phyloP scores from a whole-genome alignment of 2,888 invertebrate species.

The Rhagonycha lutea region DNA sequence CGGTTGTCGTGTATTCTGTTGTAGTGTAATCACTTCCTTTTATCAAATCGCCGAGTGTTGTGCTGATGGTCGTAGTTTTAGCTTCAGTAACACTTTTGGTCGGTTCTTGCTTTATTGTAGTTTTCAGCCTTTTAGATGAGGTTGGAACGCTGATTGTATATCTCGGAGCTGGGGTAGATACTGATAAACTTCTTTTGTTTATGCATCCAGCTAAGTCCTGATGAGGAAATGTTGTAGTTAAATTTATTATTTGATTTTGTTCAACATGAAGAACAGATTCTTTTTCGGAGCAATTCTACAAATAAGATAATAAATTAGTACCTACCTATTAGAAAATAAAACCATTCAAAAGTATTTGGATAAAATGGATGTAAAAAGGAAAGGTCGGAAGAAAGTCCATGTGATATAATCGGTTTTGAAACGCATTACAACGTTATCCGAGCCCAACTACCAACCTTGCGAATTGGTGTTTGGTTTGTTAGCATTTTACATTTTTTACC shows the following conservation, averaged over 20 bases:
- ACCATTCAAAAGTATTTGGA: too few species aligned
- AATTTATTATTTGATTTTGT: constrained; percentile 79
- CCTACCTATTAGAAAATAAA: too few species aligned
- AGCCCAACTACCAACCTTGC: too few species aligned
- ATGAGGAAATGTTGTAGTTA: constrained; percentile 62
- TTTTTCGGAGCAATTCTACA: constrained; percentile 75
- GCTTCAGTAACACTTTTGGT: background rate
- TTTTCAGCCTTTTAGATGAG: background rate
- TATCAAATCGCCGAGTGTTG: background rate
- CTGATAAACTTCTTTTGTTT: background rate
- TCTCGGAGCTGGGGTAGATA: constrained; percentile 11
- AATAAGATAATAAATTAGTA: background rate
- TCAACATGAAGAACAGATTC: constrained; percentile 70
- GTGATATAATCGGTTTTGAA: too few species aligned
- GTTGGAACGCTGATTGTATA: constrained; percentile 11
- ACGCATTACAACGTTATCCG: too few species aligned
- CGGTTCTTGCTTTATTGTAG: background rate
- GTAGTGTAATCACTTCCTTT: background rate
- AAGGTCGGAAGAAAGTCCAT: too few species aligned
- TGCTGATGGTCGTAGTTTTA: background rate
- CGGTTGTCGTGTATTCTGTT: background rate
- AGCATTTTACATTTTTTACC: too few species aligned
- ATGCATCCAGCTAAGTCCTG: constrained; percentile 65
- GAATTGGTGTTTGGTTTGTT: too few species aligned
- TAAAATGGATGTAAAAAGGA: too few species aligned